Conservation (phyloP, 2,113 vertebrate species). For the Muntiacus muntjak region DNA sequence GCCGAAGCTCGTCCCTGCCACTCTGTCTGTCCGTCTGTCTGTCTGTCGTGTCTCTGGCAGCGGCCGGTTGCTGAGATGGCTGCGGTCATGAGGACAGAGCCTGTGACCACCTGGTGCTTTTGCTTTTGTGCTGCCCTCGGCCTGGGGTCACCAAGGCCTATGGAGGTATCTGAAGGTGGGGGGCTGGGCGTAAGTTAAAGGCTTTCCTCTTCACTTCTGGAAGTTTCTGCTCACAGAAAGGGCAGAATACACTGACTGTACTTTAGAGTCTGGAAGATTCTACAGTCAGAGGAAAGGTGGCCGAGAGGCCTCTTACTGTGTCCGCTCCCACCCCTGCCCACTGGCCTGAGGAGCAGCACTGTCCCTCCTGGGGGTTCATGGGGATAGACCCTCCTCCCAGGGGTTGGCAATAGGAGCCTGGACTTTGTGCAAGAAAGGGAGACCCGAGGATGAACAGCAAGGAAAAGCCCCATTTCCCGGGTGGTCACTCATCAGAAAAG, state of each 20-base stretch:
- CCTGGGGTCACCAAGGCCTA: background rate
- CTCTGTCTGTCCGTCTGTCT: background rate
- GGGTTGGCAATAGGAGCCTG: background rate
- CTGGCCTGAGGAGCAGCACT: background rate
- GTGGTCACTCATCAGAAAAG: conserved; percentile 44
- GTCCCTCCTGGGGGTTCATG: background rate
- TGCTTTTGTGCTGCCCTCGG: background rate
- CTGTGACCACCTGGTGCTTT: conserved; percentile 47
- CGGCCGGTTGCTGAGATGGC: background rate
- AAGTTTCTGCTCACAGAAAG: background rate
- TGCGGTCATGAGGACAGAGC: background rate
- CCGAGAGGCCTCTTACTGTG: background rate
- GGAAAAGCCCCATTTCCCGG: conserved; percentile 40
- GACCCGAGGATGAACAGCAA: background rate
- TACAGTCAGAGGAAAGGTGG: background rate
- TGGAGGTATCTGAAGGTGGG: background rate
- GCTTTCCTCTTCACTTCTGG: background rate
- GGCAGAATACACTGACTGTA: background rate
- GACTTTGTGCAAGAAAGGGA: background rate
- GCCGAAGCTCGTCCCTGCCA: background rate
- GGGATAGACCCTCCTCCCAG: too few relatives aligned
- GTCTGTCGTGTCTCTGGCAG: background rate
- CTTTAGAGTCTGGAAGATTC: background rate
- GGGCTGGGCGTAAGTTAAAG: background rate
- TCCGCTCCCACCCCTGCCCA: background rate